A percentile compares a stretch with the other conserved stretches of the same genome.
Evolutionary conservation across 1,140 invertebrate genomes (phyloP).

Genomic region (Drosophila sp.): DNA sequence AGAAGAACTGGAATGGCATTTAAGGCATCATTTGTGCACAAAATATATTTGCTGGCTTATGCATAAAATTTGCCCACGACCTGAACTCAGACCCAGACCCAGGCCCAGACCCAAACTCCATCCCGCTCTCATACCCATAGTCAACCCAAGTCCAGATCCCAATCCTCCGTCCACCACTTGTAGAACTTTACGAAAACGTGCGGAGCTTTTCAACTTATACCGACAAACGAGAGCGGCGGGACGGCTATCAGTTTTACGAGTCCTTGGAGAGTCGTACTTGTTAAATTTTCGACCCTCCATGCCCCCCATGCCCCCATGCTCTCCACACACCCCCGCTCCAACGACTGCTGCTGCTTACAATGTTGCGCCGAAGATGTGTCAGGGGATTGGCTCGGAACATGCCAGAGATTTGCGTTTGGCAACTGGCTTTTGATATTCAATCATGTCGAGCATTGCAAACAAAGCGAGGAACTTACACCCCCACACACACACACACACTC

Average conservation of each 20-base stretch:
- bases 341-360: slow-evolving; percentile 13
- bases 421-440: slow-evolving; percentile 82
- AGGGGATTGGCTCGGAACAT: slow-evolving; percentile 58
- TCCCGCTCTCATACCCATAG: not conserved
- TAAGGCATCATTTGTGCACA: slow-evolving; percentile 75
- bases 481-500: slow-evolving; percentile 14
- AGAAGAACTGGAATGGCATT: slow-evolving; percentile 55
- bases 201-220: slow-evolving; percentile 68
- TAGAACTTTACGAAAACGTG: slow-evolving; percentile 74
- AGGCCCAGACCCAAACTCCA: slow-evolving; percentile 3
- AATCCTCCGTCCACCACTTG: slow-evolving; percentile 62
- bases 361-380: slow-evolving; percentile 20
- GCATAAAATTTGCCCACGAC: slow-evolving; percentile 53
- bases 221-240: slow-evolving; percentile 13
- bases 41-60: slow-evolving; percentile 68
- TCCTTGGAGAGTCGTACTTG: slow-evolving; percentile 73
- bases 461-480: slow-evolving; percentile 41
- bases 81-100: slow-evolving; percentile 5
- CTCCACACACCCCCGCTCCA: too few species aligned
- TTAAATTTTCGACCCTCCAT: slow-evolving; percentile 60
- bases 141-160: not conserved
- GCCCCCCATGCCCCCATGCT: too few species aligned
- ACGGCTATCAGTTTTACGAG: slow-evolving; percentile 77
- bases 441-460: slow-evolving; percentile 62
- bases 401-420: slow-evolving; percentile 74